Evolutionary conservation across 2,888 invertebrate species (phyloP).

Genomic region (Aquatica leii): DNA sequence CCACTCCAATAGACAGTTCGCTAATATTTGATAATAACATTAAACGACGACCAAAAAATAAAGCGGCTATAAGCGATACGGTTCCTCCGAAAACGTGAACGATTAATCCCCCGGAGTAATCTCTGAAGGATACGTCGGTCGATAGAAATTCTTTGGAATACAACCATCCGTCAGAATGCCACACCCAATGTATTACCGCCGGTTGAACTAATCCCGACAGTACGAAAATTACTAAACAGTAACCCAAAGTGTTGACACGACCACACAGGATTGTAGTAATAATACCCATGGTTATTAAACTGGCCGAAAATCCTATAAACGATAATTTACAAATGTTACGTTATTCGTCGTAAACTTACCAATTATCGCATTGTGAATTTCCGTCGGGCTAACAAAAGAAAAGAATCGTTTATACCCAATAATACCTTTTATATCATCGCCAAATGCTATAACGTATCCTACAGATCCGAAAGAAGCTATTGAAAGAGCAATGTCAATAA

Average conservation of each 20-base stretch:
- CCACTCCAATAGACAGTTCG: conserved; percentile 51
- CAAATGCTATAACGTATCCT: conserved; percentile 52
- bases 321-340: background rate
- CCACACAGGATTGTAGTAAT: conserved; percentile 53
- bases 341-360: background rate
- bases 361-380: background rate
- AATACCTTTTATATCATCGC: conserved; percentile 39
- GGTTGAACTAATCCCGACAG: conserved; percentile 54
- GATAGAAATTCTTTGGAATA: conserved; percentile 38
- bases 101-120: conserved; percentile 51
- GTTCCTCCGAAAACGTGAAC: conserved; percentile 55
- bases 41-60: conserved; percentile 55
- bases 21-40: conserved; percentile 53
- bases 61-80: conserved; percentile 52
- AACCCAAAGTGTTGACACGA: conserved; percentile 52
- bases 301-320: conserved; percentile 52
- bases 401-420: background rate
- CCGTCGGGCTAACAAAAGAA: background rate
- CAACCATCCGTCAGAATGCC: conserved; percentile 56
- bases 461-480: conserved; percentile 50
- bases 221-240: conserved; percentile 47
- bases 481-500: conserved; percentile 53
- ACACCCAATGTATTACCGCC: conserved; percentile 56
- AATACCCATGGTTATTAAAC: conserved; percentile 53
- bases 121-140: conserved; percentile 47